Percentiles rank a stretch among this genome's conserved stretches.
These are phyloP conservation scores for Oreochromis spilurus DNA, from an alignment of 2,113 vertebrate genomes.

Conservation along the genomic window DNA sequence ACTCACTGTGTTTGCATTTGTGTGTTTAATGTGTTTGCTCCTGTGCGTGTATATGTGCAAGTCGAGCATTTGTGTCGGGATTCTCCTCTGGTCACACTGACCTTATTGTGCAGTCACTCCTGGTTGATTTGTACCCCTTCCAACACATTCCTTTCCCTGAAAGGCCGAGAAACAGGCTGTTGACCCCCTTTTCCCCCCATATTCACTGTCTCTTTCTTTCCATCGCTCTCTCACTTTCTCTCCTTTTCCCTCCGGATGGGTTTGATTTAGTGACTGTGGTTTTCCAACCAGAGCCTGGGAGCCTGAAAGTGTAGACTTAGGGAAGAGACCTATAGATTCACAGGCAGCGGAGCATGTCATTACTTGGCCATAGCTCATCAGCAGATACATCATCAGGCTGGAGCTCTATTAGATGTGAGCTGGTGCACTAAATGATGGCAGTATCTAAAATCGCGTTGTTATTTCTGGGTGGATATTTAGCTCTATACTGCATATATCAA, in stretches of 20 bases:
- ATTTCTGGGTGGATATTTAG: not conserved
- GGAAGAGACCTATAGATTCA: conserved; percentile 59
- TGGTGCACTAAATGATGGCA: conserved; percentile 34
- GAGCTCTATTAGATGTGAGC: conserved; percentile 52
- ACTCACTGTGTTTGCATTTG: conserved; percentile 53
- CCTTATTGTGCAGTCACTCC: conserved; percentile 67
- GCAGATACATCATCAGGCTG: conserved; percentile 56
- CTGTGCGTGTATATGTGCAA: conserved; percentile 41
- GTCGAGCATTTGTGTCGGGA: conserved; percentile 30
- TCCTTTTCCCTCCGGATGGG: conserved; percentile 41
- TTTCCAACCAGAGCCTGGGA: conserved; percentile 57
- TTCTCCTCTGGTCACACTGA: conserved; percentile 66
- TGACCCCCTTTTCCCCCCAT: not conserved
- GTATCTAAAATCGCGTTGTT: not conserved
- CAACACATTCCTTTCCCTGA: conserved; percentile 62
- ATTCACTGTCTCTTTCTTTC: not conserved
- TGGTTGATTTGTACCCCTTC: conserved; percentile 63
- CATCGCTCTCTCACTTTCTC: not conserved
- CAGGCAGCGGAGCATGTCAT: conserved; percentile 58
- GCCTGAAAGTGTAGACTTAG: conserved; percentile 46
- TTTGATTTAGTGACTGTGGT: conserved; percentile 70
- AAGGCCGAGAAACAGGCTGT: conserved; percentile 37
- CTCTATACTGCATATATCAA: not conserved
- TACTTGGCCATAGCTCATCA: conserved; percentile 63
- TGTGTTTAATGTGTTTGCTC: conserved; percentile 55